These are phyloP conservation scores for Miniopterus natalensis DNA, from an alignment of 2,113 vertebrate species.

Conservation along the genomic window DNA sequence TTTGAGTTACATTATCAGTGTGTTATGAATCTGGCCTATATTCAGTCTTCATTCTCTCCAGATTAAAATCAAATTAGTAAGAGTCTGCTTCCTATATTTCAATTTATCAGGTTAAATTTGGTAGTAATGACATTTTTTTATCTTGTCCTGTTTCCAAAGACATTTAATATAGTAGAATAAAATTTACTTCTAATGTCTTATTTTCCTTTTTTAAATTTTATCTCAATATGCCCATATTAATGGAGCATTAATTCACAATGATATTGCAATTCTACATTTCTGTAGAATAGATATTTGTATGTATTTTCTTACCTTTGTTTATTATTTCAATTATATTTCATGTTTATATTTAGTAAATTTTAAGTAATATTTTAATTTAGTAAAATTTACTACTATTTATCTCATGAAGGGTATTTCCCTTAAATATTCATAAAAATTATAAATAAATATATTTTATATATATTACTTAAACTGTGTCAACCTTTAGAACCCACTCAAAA, in stretches of 20 bases:
- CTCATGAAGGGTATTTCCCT: neutral
- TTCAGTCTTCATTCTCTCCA: slow-evolving; percentile 21
- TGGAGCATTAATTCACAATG: neutral
- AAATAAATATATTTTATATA: neutral
- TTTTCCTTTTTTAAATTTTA: neutral
- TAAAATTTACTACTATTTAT: neutral
- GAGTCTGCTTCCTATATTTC: slow-evolving; percentile 13
- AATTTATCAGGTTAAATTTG: slow-evolving; percentile 49
- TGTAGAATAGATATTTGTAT: neutral
- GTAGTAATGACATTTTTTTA: neutral
- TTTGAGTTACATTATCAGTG: slow-evolving; percentile 40
- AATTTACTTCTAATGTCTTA: neutral
- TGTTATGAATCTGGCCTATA: neutral
- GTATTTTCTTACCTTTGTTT: neutral
- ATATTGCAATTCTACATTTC: neutral
- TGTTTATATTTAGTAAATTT: neutral
- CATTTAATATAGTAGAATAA: neutral
- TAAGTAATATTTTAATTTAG: neutral
- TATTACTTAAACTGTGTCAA: neutral
- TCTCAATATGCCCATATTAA: neutral
- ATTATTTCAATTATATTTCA: neutral
- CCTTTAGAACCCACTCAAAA: neutral
- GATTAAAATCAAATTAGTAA: slow-evolving; percentile 36
- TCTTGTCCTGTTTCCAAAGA: neutral
- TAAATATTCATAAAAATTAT: neutral